Evolutionary conservation across 2,113 vertebrate genomes (phyloP).

Genomic region (Mastomys coucha): DNA sequence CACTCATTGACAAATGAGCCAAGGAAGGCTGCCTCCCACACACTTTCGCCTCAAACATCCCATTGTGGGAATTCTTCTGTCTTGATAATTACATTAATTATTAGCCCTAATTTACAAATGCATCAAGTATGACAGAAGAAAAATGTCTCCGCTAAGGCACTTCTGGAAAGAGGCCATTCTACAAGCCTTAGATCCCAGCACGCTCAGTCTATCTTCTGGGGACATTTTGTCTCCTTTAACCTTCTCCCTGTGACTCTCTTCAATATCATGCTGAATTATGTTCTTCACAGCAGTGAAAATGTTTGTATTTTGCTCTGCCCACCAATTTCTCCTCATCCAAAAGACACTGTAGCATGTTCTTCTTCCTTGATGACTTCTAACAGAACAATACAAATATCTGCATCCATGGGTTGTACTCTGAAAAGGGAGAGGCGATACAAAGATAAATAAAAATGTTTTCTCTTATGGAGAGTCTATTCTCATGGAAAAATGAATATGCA

Average conservation of each 20-base stretch:
- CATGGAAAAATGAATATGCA: neutral
- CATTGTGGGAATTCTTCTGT: conserved; percentile 16
- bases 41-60: conserved; percentile 41
- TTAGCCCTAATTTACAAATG: conserved; percentile 38
- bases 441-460: conserved; percentile 29
- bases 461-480: conserved; percentile 25
- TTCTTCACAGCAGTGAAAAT: conserved; percentile 33
- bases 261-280: conserved; percentile 25
- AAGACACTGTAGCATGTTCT: neutral
- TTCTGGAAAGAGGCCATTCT: neutral
- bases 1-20: conserved; percentile 11
- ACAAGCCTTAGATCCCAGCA: neutral
- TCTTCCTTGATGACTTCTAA: neutral
- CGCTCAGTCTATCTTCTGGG: neutral
- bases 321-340: neutral
- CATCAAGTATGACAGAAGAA: conserved; percentile 40
- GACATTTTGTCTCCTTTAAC: conserved; percentile 17
- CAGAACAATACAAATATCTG: neutral
- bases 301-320: neutral
- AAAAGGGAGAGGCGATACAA: neutral
- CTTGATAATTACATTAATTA: conserved; percentile 66
- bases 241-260: conserved; percentile 23
- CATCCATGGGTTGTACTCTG: neutral
- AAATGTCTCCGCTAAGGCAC: neutral
- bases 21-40: neutral